Base-by-base conservation (phyloP, 2,888 invertebrate species). In the Mesorhabditis spiculigera region DNA sequence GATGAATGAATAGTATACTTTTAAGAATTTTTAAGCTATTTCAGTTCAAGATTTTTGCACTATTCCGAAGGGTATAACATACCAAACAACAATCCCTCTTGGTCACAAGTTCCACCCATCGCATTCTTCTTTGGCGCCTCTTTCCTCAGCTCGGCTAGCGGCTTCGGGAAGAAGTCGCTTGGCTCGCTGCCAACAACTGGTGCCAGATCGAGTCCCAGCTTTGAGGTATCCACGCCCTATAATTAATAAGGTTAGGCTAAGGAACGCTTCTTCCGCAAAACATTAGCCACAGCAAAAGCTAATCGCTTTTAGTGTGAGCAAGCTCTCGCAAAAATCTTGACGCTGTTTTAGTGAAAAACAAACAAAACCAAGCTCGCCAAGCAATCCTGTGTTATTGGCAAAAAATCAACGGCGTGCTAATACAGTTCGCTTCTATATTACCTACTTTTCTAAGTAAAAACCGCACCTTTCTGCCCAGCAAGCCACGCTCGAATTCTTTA, bases 91-190 rank as follows among this genome's bases (percentile, higher is more conserved):
- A 80, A 68, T 61, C 78, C 80, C 68, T 81, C 81, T 62, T 76
- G 74, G 50, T 80, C 78, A 71, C 80, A 79, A 1, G 78, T 78
- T 65, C 81, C 81, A 1, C 77, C 73, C 75, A 81, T 75, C n/a
- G 75, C 71, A 45, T 75, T 79, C 70, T 78, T 77, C 45, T 74
- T 76, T 5, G 81, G 81, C 2, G 81, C 80, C 66, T 80, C 80
- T 66, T 75, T 73, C 45, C 79, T 68, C 69, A 80, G 65, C 44
- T 81, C 78, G 41, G 74, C 71, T 66, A 80, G 71, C 4, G 74
- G 64, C 58, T 80, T 79, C 16, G 80, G 80, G 28, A 81, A 73
- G 67, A 81, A 81, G 67, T 80, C 78, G 6, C 76, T 77, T 0
- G 72, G 75, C 45, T 72, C 73, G 5, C 61, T 67, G 41, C 78